Conservation (phyloP, 2,888 invertebrate genomes). For the Agrochola circellaris region DNA sequence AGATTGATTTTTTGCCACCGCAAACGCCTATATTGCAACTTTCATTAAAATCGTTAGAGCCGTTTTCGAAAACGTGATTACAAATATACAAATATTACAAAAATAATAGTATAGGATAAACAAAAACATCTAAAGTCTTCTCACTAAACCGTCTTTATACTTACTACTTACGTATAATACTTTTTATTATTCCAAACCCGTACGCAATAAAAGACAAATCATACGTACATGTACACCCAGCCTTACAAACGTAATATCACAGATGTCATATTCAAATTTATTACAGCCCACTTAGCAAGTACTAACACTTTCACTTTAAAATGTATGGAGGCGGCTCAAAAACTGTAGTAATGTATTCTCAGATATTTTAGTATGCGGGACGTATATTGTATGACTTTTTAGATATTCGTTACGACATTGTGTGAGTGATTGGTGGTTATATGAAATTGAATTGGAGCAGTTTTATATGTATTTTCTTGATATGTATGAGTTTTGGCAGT, state of each 20-base stretch:
- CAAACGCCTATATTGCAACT: too few species aligned
- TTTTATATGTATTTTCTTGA: conserved; percentile 3
- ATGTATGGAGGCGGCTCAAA: conserved; percentile 54
- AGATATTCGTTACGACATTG: conserved; percentile 39
- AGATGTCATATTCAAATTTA: conserved; percentile 67
- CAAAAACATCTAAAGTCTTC: neutral
- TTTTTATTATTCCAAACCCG: conserved; percentile 15
- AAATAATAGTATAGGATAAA: too few species aligned
- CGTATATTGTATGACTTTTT: conserved; percentile 42
- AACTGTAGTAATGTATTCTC: conserved; percentile 54
- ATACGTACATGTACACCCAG: conserved; percentile 19
- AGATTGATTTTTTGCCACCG: too few species aligned
- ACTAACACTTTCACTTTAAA: conserved; percentile 65
- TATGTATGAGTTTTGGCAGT: neutral
- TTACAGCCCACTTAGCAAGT: conserved; percentile 55
- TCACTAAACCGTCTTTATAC: neutral
- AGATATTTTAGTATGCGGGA: conserved; percentile 56
- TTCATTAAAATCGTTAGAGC: too few species aligned
- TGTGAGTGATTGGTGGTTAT: conserved; percentile 8
- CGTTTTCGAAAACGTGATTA: too few species aligned
- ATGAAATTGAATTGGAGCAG: conserved; percentile 29
- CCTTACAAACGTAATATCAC: conserved; percentile 49
- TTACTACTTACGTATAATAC: too few species aligned
- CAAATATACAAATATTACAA: too few species aligned
- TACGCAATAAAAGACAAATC: conserved; percentile 30